Evolutionary conservation across 2,113 vertebrate genomes (phyloP).

Genomic region (Aptenodytes patagonicus): DNA sequence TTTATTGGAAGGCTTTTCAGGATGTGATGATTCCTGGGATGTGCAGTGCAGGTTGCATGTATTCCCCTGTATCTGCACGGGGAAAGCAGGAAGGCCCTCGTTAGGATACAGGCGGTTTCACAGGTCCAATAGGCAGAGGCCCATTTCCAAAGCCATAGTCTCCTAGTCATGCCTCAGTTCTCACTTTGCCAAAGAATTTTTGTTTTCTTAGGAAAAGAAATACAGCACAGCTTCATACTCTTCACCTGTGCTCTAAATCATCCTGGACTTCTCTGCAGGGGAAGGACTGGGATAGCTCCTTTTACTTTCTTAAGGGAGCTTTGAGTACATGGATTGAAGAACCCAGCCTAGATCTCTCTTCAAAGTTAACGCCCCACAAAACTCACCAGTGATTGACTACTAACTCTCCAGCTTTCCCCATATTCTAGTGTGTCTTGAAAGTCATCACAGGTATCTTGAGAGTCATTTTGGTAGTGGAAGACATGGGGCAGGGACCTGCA

Average conservation of each 20-base stretch:
- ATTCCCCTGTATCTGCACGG: neutral
- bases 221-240: slow-evolving; percentile 5
- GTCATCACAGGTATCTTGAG: neutral
- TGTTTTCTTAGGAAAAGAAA: neutral
- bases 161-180: neutral
- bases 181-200: neutral
- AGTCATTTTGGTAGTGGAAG: neutral
- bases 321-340: neutral
- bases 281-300: neutral
- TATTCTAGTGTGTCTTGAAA: neutral
- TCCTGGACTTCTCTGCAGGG: neutral
- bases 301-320: neutral
- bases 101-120: neutral
- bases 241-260: neutral
- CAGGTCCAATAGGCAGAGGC: neutral
- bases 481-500: neutral
- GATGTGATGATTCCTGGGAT: neutral
- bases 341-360: neutral
- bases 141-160: neutral
- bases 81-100: accelerated
- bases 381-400: neutral
- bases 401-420: neutral
- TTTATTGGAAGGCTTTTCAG: neutral
- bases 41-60: neutral
- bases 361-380: neutral